These are phyloP conservation scores for Camelus dromedarius DNA, from an alignment of 2,113 vertebrate species.

Conservation along the genomic window DNA sequence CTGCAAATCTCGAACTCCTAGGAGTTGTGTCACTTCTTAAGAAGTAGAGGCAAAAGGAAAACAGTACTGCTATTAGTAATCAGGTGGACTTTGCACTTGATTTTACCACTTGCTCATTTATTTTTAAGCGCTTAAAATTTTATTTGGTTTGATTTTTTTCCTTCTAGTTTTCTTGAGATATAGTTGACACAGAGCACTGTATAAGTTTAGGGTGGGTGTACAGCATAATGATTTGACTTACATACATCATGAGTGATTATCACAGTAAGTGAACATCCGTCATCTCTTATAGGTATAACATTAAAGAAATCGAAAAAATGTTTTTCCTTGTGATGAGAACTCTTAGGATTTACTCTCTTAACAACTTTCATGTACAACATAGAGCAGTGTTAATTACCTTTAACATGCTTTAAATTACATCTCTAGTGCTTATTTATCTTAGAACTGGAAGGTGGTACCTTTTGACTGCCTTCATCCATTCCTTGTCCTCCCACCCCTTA, in stretches of 20 bases:
- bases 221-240: not conserved
- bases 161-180: not conserved
- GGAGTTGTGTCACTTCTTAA: not conserved
- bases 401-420: not conserved
- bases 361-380: not conserved
- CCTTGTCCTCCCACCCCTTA: not conserved
- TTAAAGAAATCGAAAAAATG: not conserved
- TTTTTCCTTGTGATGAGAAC: not conserved
- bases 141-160: not conserved
- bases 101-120: slow-evolving; percentile 20
- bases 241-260: not conserved
- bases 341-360: not conserved
- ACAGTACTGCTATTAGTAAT: not conserved
- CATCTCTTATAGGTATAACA: not conserved
- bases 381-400: not conserved
- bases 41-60: slow-evolving; percentile 22
- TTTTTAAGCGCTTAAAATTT: slow-evolving; percentile 21
- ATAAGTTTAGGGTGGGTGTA: not conserved
- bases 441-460: not conserved
- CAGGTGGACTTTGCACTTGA: not conserved
- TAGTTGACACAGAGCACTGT: not conserved
- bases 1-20: no score
- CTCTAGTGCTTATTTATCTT: not conserved
- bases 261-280: not conserved
- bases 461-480: not conserved